Percentiles rank a stretch among this genome's conserved stretches.
phyloP scores from a whole-genome alignment of 2,797 vertebrate genomes.

The Paguma larvata region DNA sequence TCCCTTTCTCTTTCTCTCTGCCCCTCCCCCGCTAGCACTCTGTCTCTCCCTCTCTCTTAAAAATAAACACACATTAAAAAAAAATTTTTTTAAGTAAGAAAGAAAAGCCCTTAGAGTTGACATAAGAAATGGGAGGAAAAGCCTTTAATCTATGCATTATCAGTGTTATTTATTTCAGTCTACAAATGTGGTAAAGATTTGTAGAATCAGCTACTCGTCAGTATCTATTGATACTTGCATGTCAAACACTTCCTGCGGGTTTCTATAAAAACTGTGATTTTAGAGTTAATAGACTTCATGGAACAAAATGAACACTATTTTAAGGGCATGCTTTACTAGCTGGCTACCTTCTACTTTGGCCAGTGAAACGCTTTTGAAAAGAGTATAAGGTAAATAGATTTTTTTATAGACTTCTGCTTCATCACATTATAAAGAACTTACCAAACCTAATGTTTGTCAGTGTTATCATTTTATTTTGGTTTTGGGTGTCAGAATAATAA shows the following conservation, averaged over 20 bases:
- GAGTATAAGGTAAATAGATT: background rate
- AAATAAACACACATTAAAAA: background rate
- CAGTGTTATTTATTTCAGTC: conserved; percentile 40
- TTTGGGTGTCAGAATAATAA: conserved; percentile 57
- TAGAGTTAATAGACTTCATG: background rate
- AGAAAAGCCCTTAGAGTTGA: background rate
- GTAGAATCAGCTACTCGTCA: background rate
- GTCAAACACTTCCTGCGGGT: background rate
- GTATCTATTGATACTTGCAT: background rate
- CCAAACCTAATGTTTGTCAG: conserved; percentile 8
- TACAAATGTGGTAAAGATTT: background rate
- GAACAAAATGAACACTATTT: conserved; percentile 18
- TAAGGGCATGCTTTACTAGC: background rate
- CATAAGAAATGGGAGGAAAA: background rate
- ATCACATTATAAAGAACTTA: conserved; percentile 26
- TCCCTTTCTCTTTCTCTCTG: too few relatives aligned
- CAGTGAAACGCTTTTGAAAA: background rate
- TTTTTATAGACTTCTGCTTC: conserved; percentile 37
- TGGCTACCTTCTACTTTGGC: background rate
- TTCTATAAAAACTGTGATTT: conserved; percentile 11
- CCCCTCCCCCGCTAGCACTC: too few relatives aligned
- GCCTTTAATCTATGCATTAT: background rate
- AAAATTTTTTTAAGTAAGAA: background rate
- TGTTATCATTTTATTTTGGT: conserved; percentile 61
- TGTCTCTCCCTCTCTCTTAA: background rate